Evolutionary conservation across 2,797 vertebrate genomes (phyloP).

Genomic region (Artibeus jamaicensis): DNA sequence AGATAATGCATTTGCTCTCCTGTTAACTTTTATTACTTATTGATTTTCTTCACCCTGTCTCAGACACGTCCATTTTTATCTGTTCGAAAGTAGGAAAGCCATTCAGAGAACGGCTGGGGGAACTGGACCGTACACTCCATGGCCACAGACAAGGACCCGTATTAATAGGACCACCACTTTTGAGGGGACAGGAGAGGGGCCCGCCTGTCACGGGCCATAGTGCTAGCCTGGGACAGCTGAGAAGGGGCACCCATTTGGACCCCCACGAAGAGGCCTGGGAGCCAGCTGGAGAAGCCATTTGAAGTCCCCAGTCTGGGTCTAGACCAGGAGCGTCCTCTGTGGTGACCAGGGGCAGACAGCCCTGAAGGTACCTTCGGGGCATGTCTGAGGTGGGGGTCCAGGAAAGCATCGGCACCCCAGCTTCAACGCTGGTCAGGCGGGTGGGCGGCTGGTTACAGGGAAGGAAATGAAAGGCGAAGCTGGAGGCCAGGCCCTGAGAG

Average conservation of each 20-base stretch:
- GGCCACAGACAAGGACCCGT: background rate
- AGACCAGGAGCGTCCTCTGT: background rate
- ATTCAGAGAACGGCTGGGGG: background rate
- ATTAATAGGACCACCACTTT: background rate
- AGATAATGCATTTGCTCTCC: slow-evolving; percentile 74
- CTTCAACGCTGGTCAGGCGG: background rate
- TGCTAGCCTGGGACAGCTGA: background rate
- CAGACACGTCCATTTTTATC: slow-evolving; percentile 68
- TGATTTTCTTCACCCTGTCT: slow-evolving; percentile 69
- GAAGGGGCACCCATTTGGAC: rapidly evolving
- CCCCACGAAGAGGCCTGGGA: background rate
- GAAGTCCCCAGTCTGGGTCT: background rate
- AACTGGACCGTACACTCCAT: background rate
- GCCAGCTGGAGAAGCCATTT: background rate
- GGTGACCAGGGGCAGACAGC: background rate
- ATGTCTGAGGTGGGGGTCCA: background rate
- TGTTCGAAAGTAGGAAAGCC: slow-evolving; percentile 54
- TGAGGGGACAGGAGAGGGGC: background rate
- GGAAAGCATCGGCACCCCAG: rapidly evolving
- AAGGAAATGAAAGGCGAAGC: background rate
- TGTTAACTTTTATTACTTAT: slow-evolving; percentile 79
- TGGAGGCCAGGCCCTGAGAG: rapidly evolving
- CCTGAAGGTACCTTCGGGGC: rapidly evolving
- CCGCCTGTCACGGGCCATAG: background rate
- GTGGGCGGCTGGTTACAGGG: too few species aligned